Conservation (phyloP, 2,797 vertebrate genomes). For the Tokudaia tokunoshimensis region DNA sequence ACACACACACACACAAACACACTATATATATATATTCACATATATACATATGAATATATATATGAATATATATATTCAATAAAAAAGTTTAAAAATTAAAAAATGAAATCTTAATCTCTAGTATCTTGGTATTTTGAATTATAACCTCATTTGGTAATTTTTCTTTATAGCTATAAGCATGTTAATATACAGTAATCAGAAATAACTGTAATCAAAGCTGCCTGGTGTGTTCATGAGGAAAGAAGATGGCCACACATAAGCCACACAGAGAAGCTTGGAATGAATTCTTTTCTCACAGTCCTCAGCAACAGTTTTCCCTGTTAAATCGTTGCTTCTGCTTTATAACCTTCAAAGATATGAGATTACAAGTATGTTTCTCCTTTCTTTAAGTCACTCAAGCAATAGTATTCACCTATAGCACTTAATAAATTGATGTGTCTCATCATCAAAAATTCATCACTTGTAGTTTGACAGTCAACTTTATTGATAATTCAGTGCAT, state of each 20-base stretch:
- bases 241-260: background rate
- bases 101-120: background rate
- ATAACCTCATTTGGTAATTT: background rate
- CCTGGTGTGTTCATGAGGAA: background rate
- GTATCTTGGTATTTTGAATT: background rate
- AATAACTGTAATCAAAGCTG: background rate
- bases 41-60: no score
- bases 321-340: background rate
- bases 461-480: background rate
- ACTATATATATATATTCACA: no score
- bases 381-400: background rate
- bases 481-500: background rate
- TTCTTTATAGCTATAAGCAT: background rate
- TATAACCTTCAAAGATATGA: background rate
- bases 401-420: background rate
- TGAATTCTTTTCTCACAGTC: background rate
- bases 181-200: background rate
- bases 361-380: background rate
- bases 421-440: background rate
- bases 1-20: no score
- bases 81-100: no score
- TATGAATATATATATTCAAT: background rate
- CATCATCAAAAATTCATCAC: background rate
- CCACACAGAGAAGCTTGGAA: background rate
- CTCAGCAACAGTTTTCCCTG: background rate